A percentile compares a stretch with the other conserved stretches of the same genome.
Conservation (phyloP, 1,140 invertebrate species). For the Cotesia glomerata region DNA sequence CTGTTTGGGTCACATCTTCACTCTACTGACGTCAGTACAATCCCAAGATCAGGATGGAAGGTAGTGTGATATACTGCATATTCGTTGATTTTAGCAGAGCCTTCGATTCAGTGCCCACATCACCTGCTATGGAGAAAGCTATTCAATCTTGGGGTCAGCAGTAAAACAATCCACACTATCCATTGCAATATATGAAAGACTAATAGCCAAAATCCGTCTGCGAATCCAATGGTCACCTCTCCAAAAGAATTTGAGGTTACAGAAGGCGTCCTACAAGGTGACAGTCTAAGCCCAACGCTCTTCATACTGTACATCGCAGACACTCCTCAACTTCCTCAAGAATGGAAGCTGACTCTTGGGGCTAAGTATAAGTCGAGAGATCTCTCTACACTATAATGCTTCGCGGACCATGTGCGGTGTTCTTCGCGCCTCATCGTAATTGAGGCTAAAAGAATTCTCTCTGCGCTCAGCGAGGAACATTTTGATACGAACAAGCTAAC, state of each 20-base stretch:
- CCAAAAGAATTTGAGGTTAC: neutral
- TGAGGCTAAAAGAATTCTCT: neutral
- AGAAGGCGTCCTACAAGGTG: slow-evolving; percentile 29
- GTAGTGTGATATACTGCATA: neutral
- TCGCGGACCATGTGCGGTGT: slow-evolving; percentile 33
- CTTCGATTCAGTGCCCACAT: slow-evolving; percentile 24
- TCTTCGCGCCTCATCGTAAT: slow-evolving; percentile 12
- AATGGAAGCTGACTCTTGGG: slow-evolving; percentile 19
- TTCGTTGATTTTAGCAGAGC: slow-evolving; percentile 29
- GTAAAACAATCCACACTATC: slow-evolving; percentile 12
- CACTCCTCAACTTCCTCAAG: slow-evolving; percentile 19
- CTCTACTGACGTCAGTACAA: neutral
- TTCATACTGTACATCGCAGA: slow-evolving; percentile 29
- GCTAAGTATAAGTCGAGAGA: slow-evolving; percentile 13
- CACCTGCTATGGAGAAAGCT: neutral
- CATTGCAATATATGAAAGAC: slow-evolving; percentile 20
- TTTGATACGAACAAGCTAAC: slow-evolving; percentile 26
- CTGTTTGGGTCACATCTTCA: slow-evolving; percentile 16
- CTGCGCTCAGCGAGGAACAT: slow-evolving; percentile 25
- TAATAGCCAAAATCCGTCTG: neutral
- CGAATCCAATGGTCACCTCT: neutral
- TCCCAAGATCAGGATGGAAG: neutral
- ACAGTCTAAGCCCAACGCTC: slow-evolving; percentile 13
- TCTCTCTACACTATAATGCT: slow-evolving; percentile 19
- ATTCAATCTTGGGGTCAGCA: slow-evolving; percentile 4